These are phyloP conservation scores for Tichodroma muraria DNA, from an alignment of 2,113 vertebrate genomes.

Conservation along the genomic window DNA sequence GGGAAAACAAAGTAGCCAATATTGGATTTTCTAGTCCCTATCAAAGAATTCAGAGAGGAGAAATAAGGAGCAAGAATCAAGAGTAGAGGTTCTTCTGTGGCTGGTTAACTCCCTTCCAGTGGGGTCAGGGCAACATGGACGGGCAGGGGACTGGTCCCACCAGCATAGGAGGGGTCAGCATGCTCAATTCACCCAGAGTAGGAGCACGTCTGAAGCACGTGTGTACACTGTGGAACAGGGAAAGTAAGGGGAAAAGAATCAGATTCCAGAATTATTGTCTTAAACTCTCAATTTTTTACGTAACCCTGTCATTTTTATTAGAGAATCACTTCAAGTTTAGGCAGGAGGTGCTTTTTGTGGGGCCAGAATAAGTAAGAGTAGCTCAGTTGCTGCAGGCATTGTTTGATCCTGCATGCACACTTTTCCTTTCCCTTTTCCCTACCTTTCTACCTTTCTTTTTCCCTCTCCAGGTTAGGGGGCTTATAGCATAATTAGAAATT, in stretches of 20 bases:
- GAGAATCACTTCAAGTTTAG: not conserved
- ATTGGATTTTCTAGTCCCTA: not conserved
- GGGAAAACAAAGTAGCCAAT: not conserved
- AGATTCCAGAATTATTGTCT: not conserved
- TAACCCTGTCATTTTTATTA: not conserved
- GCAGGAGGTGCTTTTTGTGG: not conserved
- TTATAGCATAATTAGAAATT: conserved; percentile 84
- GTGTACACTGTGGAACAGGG: not conserved
- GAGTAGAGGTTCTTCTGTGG: not conserved
- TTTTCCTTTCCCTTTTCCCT: not conserved
- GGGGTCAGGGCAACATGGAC: not conserved
- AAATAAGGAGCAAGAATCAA: not conserved
- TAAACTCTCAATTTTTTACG: not conserved
- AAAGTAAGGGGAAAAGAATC: not conserved
- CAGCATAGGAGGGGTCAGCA: not conserved
- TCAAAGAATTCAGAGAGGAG: not conserved
- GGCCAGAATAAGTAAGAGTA: not conserved
- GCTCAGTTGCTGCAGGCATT: conserved; percentile 38
- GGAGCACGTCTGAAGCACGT: rapidly evolving
- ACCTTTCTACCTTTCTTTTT: conserved; percentile 41
- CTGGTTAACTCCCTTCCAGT: not conserved
- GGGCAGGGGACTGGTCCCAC: not conserved
- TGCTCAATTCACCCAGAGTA: not conserved
- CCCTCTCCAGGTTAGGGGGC: conserved; percentile 63
- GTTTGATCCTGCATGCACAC: conserved; percentile 16